Evolutionary conservation across 2,113 vertebrate genomes (phyloP).

Genomic region (Anguilla japonica): DNA sequence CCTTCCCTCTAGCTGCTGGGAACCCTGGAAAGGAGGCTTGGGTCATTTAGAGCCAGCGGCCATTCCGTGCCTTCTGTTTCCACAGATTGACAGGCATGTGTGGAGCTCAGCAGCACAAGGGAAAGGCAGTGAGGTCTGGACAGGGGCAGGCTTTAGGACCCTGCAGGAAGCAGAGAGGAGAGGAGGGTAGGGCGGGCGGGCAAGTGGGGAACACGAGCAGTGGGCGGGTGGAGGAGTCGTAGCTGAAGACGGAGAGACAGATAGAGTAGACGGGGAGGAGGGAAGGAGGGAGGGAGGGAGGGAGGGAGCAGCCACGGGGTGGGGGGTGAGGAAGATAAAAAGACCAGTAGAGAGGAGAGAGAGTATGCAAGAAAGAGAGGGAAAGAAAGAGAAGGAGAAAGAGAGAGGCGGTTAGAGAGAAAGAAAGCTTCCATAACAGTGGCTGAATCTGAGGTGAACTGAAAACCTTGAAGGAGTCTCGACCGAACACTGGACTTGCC

Average conservation of each 20-base stretch:
- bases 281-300: constrained; percentile 20
- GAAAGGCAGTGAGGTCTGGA: background rate
- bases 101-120: background rate
- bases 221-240: background rate
- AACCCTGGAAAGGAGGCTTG: background rate
- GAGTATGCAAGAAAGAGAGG: background rate
- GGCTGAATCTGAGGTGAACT: background rate
- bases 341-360: constrained; percentile 3
- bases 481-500: background rate
- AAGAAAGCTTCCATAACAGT: background rate
- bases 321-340: constrained; percentile 33
- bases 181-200: background rate
- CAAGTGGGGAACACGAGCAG: constrained; percentile 1
- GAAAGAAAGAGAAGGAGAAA: constrained; percentile 11
- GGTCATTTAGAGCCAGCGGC: background rate
- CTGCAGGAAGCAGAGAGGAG: background rate
- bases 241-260: constrained; percentile 23
- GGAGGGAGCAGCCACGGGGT: constrained; percentile 36
- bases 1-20: background rate
- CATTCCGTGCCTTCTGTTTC: background rate
- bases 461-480: background rate
- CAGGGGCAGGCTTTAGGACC: background rate
- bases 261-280: constrained; percentile 8
- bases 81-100: background rate
- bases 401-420: background rate